Evolutionary conservation across 2,888 invertebrate genomes (phyloP).

Genomic region (Tipula unca): DNA sequence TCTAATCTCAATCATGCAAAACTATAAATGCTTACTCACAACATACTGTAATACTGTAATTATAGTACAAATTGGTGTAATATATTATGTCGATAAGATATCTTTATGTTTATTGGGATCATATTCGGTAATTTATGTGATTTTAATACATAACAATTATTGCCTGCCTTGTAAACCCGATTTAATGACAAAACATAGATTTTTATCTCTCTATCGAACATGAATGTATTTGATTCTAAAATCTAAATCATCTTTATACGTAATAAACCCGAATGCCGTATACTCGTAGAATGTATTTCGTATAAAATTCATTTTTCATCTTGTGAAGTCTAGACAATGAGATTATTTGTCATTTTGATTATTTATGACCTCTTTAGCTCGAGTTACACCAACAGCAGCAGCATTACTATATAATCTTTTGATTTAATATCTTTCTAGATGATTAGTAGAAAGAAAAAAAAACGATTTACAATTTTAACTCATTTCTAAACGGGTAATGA

Average conservation of each 20-base stretch:
- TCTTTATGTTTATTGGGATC: too few relatives aligned
- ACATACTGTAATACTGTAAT: too few relatives aligned
- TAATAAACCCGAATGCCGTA: too few relatives aligned
- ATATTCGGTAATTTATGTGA: not conserved
- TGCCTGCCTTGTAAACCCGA: not conserved
- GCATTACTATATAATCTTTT: not conserved
- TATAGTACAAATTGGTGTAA: too few relatives aligned
- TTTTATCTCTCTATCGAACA: not conserved
- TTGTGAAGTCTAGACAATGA: not conserved
- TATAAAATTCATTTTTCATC: not conserved
- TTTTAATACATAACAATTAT: not conserved
- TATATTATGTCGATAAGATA: too few relatives aligned
- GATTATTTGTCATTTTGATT: not conserved
- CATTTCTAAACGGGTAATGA: not conserved
- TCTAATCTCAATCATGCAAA: too few relatives aligned
- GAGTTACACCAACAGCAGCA: not conserved
- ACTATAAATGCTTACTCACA: too few relatives aligned
- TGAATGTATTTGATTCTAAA: not conserved
- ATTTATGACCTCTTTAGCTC: not conserved
- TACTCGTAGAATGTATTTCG: not conserved
- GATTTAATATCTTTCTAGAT: not conserved
- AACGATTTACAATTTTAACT: not conserved
- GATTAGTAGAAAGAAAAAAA: not conserved
- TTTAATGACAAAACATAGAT: not conserved
- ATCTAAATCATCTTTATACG: not conserved